Conservation (phyloP, 2,888 invertebrate genomes). For the Ceriagrion tenellum region DNA sequence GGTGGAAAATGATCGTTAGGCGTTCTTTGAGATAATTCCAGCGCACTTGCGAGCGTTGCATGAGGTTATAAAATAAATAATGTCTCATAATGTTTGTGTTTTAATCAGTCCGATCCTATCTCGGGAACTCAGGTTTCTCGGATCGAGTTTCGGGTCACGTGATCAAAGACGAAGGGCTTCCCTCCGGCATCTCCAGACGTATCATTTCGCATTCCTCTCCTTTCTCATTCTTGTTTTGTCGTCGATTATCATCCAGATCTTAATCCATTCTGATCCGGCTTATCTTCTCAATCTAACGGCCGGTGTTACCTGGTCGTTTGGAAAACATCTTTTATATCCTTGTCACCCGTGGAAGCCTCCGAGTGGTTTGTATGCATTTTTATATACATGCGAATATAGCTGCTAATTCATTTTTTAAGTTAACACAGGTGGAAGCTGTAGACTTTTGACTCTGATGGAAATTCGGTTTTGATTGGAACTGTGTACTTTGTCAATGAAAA, state of each 20-base stretch:
- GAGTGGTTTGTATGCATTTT: too few relatives aligned
- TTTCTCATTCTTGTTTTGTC: not conserved
- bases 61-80: not conserved
- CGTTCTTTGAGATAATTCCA: not conserved
- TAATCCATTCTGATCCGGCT: slow-evolving; percentile 1
- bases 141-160: not conserved
- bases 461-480: too few relatives aligned
- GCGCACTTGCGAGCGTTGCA: not conserved
- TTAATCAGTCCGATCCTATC: not conserved
- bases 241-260: slow-evolving; percentile 27
- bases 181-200: not conserved
- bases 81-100: not conserved
- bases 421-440: too few relatives aligned
- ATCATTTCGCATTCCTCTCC: not conserved
- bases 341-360: not conserved
- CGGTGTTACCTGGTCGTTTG: not conserved
- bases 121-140: not conserved
- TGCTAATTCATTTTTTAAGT: too few relatives aligned
- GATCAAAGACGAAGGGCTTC: not conserved
- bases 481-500: too few relatives aligned
- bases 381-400: too few relatives aligned
- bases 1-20: not conserved
- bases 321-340: not conserved
- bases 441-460: too few relatives aligned
- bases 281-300: not conserved